Base-by-base conservation (phyloP, 2,888 invertebrate genomes). In the Chromoteleia sp. region DNA sequence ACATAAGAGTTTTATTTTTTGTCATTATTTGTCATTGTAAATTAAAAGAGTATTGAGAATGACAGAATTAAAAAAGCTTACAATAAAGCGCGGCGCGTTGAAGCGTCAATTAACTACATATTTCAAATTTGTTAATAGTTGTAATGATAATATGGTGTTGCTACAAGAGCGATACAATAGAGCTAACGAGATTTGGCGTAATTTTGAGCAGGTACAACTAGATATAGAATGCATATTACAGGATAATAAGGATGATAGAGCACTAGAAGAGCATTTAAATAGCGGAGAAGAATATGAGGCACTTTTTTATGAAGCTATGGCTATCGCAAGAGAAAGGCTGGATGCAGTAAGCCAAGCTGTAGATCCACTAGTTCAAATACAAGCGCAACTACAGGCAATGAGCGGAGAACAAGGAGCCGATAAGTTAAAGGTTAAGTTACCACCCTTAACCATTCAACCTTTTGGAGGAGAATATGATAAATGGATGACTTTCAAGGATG, bases 401-500 rank as follows among this genome's bases (percentile, higher is more conserved):
- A n/a, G 1, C 0, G 5, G 6, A 6, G 12, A 21, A 17, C 15
- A 1, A 8, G 4, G 3, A 21, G 8, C 1, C 8, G 21, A 21
- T n/a, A 8, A 21, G 2, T 48, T 3, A 0, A 10, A 8, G 12
- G 10, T 25, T 2, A 52, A 52, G 2, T 29, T 52, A 12, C 56
- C 74, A 0, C 36, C 17, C 29, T 6, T 76, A 19, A 76, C 50
- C 0, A 76, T 76, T n/a, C 45, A 76, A 45, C 75, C 67, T 2
- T 75, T 75, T 14, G 15, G 17, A 25, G 76, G 67, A 14, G 68
- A 68, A 4, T 77, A 63, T 56, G 77, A 61, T 3, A 61, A 77
- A 15, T 70, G 68, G 63, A 10, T 77, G 15, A n/a, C 30, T 1
- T 77, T 77, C 54, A 50, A 52, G 45, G 77, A 77, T 15, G 76